Evolutionary conservation across 2,888 invertebrate genomes (phyloP).

Genomic region (Dryobota labecula): DNA sequence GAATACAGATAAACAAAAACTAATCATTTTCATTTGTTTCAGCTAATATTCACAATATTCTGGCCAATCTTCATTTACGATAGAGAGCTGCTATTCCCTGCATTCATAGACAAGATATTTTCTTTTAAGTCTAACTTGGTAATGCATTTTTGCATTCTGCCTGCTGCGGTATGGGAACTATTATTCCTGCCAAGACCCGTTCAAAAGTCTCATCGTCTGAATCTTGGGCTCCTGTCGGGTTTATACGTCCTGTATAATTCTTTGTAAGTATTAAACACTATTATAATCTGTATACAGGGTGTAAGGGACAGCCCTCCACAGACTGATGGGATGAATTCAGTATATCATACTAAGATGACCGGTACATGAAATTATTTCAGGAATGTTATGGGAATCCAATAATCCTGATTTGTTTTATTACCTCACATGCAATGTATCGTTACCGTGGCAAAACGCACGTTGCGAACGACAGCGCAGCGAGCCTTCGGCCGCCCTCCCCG

Average conservation of each 20-base stretch:
- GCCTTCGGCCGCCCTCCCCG: too few species aligned
- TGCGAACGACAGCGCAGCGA: too few species aligned
- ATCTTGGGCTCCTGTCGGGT: conserved; percentile 47
- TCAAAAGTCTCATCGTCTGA: conserved; percentile 65
- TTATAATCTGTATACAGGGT: too few species aligned
- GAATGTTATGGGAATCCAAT: too few species aligned
- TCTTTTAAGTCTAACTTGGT: conserved; percentile 71
- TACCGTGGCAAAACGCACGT: too few species aligned
- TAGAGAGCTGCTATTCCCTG: conserved; percentile 73
- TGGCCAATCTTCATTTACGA: conserved; percentile 77
- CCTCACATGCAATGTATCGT: too few species aligned
- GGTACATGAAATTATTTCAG: too few species aligned
- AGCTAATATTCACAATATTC: conserved; percentile 75
- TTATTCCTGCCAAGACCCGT: conserved; percentile 64
- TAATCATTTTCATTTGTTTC: conserved; percentile 67
- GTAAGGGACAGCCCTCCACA: too few species aligned
- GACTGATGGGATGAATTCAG: too few species aligned
- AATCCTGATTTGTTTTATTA: too few species aligned
- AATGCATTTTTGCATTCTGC: conserved; percentile 73
- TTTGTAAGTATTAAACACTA: conserved; percentile 70
- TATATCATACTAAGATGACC: too few species aligned
- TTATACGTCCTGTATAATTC: conserved; percentile 60
- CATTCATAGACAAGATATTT: conserved; percentile 75
- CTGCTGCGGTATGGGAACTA: conserved; percentile 74
- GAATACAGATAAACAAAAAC: too few species aligned